phyloP scores from a whole-genome alignment of 1,140 invertebrate species.

The Brachionus angularis region DNA sequence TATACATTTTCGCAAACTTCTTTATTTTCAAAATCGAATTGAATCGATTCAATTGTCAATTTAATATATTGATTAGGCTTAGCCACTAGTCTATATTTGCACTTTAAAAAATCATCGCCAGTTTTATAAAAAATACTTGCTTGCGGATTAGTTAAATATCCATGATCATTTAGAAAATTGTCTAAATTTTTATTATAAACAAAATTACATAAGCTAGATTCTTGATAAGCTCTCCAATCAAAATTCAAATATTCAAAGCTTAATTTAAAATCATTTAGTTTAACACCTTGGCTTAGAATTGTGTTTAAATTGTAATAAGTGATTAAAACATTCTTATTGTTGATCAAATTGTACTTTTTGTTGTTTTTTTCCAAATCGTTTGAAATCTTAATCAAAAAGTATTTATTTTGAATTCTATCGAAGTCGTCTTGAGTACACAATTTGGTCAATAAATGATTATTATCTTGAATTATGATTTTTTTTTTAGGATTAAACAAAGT shows the following conservation, averaged over 20 bases:
- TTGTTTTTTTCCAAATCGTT: too few relatives aligned
- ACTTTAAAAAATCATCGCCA: conserved; percentile 5
- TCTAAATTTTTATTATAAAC: conserved; percentile 25
- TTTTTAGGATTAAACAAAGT: too few relatives aligned
- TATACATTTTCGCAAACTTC: conserved; percentile 23
- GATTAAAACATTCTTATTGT: conserved; percentile 2
- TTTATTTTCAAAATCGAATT: neutral
- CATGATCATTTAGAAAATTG: neutral
- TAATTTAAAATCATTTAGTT: conserved; percentile 20
- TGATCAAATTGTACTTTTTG: neutral
- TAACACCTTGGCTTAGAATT: neutral
- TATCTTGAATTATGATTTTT: too few relatives aligned
- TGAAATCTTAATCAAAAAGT: conserved; percentile 32
- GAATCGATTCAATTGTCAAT: neutral
- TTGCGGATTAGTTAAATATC: conserved; percentile 15
- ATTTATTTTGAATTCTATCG: neutral
- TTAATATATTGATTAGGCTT: conserved; percentile 9
- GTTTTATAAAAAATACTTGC: conserved; percentile 41
- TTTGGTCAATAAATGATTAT: neutral
- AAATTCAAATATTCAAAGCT: conserved; percentile 23
- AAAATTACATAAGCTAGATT: conserved; percentile 27
- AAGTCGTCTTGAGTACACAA: neutral
- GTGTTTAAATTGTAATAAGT: neutral
- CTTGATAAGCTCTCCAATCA: conserved; percentile 32
- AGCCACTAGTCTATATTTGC: conserved; percentile 7